Evolutionary conservation across 2,888 invertebrate genomes (phyloP), one percentile per base, ranked within the genome.

Genomic region (Ditylenchus weischeri): DNA sequence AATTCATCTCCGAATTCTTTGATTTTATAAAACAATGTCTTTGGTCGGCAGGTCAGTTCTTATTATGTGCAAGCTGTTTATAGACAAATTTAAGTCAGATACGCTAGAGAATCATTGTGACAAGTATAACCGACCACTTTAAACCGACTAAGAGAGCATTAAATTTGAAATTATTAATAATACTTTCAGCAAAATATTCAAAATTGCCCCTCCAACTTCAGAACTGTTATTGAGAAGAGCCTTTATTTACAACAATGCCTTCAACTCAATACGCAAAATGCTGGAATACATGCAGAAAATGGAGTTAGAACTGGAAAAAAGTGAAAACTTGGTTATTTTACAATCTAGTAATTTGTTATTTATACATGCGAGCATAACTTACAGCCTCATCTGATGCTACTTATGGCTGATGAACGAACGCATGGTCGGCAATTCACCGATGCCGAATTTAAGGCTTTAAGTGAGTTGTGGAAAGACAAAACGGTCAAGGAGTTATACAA

Each of bases 181-280:
- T n/a, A 18, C 15, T 58, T 72, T 57, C 19, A 70, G 72, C 54
- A 63, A 66, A 57, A n/a, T 74, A 11, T 66, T 63, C 65, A 69
- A 76, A 29, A 69, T 73, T 67, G 64, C 74, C 21, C 79, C 73
- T 64, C 70, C 73, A 8, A 77, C 75, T 36, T 66, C 69, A 13
- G 79, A 79, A 61, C 65, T 77, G 23, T 75, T 71, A 48, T 78
- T 78, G 68, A 66, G 76, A 35, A 69, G 68, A 38, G 70, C 75
- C 10, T 79, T 76, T 69, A 78, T 79, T 47, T 76, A 76, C 63
- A 67, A 75, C 57, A 75, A 71, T 51, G 71, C 78, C 11, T 70
- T 77, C 50, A 66, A 67, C n/a, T 73, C 73, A 11, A 76, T 79
- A 49, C 66, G 69, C 51, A 47, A 49, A 47, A 51, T 77, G 4